Evolutionary conservation across 2,113 vertebrate genomes (phyloP), one percentile per base, ranked within the genome.

Genomic region (Hucho hucho): DNA sequence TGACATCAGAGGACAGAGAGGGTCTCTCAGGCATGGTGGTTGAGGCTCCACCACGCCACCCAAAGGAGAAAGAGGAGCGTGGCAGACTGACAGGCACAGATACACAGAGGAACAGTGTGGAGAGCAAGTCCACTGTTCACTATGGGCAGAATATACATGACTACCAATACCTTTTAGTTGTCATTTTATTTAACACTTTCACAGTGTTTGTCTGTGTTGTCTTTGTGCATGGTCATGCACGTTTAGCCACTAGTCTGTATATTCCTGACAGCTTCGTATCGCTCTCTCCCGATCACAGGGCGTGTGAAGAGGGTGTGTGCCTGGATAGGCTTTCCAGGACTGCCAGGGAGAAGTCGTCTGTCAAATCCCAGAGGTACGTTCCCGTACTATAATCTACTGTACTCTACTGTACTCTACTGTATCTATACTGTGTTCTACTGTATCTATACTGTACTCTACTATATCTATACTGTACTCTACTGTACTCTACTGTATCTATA

Each of bases 221-320:
- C 7, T 24, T 37, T 66, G 25, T 64, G 65, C 9, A 26, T 58
- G 64, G 14, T 2, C 11, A 24, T 49, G 71, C 64, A 58, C 53
- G 4, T 61, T 47, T 58, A 61, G 58, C 32, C 64, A 20, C 46
- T 25, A 72, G 43, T 59, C 3, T 75, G 49, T 63, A 65, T 74
- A 3, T 79, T 29, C n/a, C 26, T 67, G 12, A 69, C 13, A 70
- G 26, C 61, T 4, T 9, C 9, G 37, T 26, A 20, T 32, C 70
- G 72, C 67, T 79, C 43, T 64, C 69, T 79, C 69, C 73, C 67
- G 53, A 32, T 59, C 67, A 46, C 29, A 53, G 49, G 49, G 49
- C 16, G 14, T 53, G 49, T 53, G 49, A 53, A 53, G 49, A 14
- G 49, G 49, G 49, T 53, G 49, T 18, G 14, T 53, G 49, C 49